A percentile compares a stretch with the other conserved stretches of the same genome.
Evolutionary conservation across 2,888 invertebrate species (phyloP).

Genomic region (Scelioninae gen. 1): DNA sequence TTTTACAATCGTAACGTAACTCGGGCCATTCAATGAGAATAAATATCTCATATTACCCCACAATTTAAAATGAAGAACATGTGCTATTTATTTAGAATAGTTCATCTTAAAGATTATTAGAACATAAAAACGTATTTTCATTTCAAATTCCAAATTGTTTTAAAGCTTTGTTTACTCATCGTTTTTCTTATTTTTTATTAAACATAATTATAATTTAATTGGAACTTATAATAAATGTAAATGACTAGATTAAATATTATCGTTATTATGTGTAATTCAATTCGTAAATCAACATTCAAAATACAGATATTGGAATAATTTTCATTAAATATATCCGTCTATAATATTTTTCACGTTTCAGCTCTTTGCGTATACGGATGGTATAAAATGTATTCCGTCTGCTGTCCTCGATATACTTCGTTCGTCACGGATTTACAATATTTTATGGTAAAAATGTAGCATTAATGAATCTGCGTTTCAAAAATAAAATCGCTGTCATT

Average conservation of each 20-base stretch:
- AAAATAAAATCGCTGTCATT: slow-evolving; percentile 2
- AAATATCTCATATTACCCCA: neutral
- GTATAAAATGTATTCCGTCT: slow-evolving; percentile 25
- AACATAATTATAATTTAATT: too few species aligned
- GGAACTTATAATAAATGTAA: neutral
- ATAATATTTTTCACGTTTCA: slow-evolving; percentile 13
- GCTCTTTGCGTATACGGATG: neutral
- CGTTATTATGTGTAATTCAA: neutral
- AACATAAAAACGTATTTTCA: too few species aligned
- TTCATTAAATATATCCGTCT: slow-evolving; percentile 4
- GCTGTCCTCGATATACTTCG: neutral
- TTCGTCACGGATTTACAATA: slow-evolving; percentile 57
- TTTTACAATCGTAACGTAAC: neutral
- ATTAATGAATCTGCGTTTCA: slow-evolving; percentile 51
- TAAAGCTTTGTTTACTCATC: too few species aligned
- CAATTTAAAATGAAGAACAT: neutral
- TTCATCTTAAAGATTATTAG: too few species aligned
- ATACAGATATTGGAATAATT: neutral
- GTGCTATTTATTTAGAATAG: too few species aligned
- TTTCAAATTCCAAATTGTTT: too few species aligned
- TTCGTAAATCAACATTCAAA: neutral
- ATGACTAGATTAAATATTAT: neutral
- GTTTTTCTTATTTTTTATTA: too few species aligned
- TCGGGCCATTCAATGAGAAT: neutral
- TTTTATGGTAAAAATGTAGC: slow-evolving; percentile 38